Conservation (phyloP, 2,113 vertebrate genomes). For the Tretioscincus oriximinensis region DNA sequence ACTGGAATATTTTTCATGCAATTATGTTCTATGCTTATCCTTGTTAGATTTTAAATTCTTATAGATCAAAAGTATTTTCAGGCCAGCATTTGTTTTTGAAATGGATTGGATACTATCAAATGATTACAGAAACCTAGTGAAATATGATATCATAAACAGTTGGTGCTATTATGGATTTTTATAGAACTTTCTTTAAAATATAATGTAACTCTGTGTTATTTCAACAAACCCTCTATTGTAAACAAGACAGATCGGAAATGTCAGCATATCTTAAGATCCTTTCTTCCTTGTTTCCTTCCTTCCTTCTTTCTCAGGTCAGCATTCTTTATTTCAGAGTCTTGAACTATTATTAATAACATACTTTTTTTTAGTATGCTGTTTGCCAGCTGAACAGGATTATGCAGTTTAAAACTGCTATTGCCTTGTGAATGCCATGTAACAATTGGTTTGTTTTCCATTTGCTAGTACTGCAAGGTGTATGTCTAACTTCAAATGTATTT, state of each 20-base stretch:
- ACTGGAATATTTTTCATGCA: background rate
- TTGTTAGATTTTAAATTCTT: background rate
- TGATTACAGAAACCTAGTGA: background rate
- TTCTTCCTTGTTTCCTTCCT: background rate
- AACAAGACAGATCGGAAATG: background rate
- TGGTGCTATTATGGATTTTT: background rate
- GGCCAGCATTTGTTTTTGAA: background rate
- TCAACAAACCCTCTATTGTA: background rate
- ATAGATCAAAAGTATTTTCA: background rate
- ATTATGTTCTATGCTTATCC: background rate
- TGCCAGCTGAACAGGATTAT: conserved; percentile 70
- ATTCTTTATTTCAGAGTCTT: conserved; percentile 52
- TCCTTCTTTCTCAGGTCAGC: background rate
- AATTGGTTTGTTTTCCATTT: conserved; percentile 50
- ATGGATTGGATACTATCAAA: background rate
- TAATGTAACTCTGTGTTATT: background rate
- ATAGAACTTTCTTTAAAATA: background rate
- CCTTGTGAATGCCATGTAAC: conserved; percentile 51
- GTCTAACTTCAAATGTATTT: background rate
- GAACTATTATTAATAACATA: conserved; percentile 52
- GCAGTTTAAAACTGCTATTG: conserved; percentile 53
- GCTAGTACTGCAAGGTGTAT: conserved; percentile 22
- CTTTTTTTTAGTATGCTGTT: conserved; percentile 54
- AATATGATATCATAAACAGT: background rate
- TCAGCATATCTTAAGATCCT: conserved; percentile 7